Base-by-base conservation (phyloP, 2,888 invertebrate genomes). In the Drosophila sordidula region DNA sequence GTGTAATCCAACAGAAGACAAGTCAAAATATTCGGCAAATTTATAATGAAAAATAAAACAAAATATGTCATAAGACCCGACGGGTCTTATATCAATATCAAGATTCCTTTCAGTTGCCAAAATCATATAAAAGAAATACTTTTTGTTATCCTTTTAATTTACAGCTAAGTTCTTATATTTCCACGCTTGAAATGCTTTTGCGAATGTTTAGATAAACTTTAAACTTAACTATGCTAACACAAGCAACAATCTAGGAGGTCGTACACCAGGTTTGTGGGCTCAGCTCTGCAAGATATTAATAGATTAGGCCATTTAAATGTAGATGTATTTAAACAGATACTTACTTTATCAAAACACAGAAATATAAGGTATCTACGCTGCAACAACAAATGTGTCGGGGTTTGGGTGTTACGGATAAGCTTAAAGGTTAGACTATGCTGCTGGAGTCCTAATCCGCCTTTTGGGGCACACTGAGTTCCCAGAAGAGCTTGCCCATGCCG, bases 401-500 rank as follows among this genome's bases (percentile, higher is more conserved):
- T 36, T 79, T 71, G 44, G 47, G 36, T 44, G 57, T 65, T 49
- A 51, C 49, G 70, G 80, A 58, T 84, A 73, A 78, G 66, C 67
- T 78, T 73, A 80, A 50, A 14, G 58, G 56, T 46, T 64, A 47
- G 46, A 70, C 36, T 69, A 63, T 55, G 56, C 36, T 67, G 67
- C 59, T 62, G 34, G n/a, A 39, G 34, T 54, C 56, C 74, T 87
- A 78, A 46, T 89, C 71, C 16, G 46, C 54, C 58, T 69, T 79
- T 68, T 90, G 70, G 51, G 91, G 91, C 38, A 91, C 85, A 62
- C 90, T 87, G 45, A 91, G 73, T 51, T 93, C 75, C 90, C 59
- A 82, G 79, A 91, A 91, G 14, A 91, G 81, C 67, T 91, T 89
- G 9, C 67, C 80, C 73, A 91, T 90, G 66, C 91, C 89, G 25